Evolutionary conservation across 2,113 vertebrate genomes (phyloP).

Genomic region (Bubo bubo): DNA sequence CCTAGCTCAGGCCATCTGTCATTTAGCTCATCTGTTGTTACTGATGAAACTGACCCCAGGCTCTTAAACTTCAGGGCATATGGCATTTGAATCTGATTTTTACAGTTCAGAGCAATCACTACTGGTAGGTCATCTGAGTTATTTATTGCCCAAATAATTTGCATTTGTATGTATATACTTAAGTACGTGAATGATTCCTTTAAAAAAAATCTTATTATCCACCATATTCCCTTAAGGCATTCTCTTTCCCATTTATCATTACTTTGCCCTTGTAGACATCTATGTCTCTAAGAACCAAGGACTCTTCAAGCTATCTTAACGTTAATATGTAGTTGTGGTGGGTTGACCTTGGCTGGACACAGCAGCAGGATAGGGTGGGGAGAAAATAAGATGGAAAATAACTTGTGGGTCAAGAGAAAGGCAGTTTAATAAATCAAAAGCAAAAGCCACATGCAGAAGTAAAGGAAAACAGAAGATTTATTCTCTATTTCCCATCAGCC

Average conservation of each 20-base stretch:
- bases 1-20: neutral
- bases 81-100: neutral
- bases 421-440: neutral
- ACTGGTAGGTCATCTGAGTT: neutral
- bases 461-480: neutral
- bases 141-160: slow-evolving; percentile 3
- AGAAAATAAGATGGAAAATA: neutral
- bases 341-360: neutral
- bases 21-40: neutral
- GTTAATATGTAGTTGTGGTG: neutral
- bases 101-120: neutral
- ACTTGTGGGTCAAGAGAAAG: neutral
- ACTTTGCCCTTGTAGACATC: neutral
- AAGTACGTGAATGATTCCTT: neutral
- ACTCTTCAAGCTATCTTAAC: neutral
- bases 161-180: neutral
- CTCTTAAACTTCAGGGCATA: neutral
- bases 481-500: neutral
- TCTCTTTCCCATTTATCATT: neutral
- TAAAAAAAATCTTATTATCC: neutral
- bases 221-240: neutral
- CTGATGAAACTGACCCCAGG: neutral
- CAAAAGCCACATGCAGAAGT: neutral
- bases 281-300: neutral
- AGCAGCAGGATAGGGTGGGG: no score